Percentiles rank a stretch among this genome's conserved stretches.
Evolutionary conservation across 2,888 invertebrate genomes (phyloP).

Genomic region (Leptodirus hochenwartii): DNA sequence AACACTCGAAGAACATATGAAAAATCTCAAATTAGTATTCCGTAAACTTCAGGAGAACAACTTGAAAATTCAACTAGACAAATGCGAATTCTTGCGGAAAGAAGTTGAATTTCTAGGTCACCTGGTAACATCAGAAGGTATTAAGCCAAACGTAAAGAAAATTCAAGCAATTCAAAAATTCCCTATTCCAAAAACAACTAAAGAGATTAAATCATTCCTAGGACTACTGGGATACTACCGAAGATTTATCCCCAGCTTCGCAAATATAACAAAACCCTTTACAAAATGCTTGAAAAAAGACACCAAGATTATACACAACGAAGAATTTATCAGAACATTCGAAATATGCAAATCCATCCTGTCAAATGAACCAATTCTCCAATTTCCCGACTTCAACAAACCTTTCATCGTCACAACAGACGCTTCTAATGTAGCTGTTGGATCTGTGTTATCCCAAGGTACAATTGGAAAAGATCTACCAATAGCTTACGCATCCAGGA

Average conservation of each 20-base stretch:
- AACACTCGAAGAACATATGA: slow-evolving; percentile 11
- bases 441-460: slow-evolving; percentile 8
- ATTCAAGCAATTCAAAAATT: slow-evolving; percentile 6
- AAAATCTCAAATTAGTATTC: slow-evolving; percentile 11
- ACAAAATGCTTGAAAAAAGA: slow-evolving; percentile 5
- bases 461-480: slow-evolving; percentile 12
- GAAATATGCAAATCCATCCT: slow-evolving; percentile 6
- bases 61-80: slow-evolving; percentile 13
- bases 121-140: slow-evolving; percentile 8
- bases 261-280: slow-evolving; percentile 5
- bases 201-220: slow-evolving; percentile 8
- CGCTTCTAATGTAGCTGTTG: slow-evolving; percentile 8
- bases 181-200: slow-evolving; percentile 8
- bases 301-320: slow-evolving; percentile 2
- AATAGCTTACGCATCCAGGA: slow-evolving; percentile 18
- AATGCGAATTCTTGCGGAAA: slow-evolving; percentile 9
- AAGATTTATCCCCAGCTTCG: slow-evolving; percentile 2
- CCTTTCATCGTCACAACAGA: slow-evolving; percentile 7
- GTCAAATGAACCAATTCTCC: slow-evolving; percentile 3
- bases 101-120: slow-evolving; percentile 9
- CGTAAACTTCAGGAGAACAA: slow-evolving; percentile 9
- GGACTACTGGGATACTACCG: slow-evolving; percentile 3
- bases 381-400: slow-evolving; percentile 8
- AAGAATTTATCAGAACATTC: slow-evolving; percentile 1
- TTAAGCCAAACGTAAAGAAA: slow-evolving; percentile 10